Evolutionary conservation across 2,888 invertebrate species (phyloP).

Genomic region (Tachina fera): DNA sequence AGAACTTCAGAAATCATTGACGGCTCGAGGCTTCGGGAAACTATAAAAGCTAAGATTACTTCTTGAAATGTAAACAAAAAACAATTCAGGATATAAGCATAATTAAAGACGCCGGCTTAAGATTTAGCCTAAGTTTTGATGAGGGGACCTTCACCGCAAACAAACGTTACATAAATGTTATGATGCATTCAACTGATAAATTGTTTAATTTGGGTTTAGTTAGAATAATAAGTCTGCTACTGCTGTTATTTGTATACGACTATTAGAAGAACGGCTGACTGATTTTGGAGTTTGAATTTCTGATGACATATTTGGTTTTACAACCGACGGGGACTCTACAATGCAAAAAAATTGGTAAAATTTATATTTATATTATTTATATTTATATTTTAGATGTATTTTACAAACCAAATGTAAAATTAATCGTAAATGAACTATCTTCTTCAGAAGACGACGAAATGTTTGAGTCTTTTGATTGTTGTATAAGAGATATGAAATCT

Average conservation of each 20-base stretch:
- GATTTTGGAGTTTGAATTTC: neutral
- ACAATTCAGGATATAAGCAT: neutral
- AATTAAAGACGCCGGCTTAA: neutral
- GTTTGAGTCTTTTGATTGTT: too few species aligned
- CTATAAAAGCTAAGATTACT: neutral
- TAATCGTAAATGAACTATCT: too few species aligned
- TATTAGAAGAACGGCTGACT: neutral
- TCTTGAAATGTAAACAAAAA: neutral
- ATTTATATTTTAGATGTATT: too few species aligned
- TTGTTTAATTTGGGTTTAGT: slow-evolving; percentile 8
- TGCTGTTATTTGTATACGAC: slow-evolving; percentile 6
- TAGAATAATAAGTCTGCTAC: slow-evolving; percentile 12
- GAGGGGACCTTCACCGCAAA: neutral
- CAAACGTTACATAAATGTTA: neutral
- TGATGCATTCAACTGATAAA: neutral
- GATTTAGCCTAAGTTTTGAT: neutral
- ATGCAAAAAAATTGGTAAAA: too few species aligned
- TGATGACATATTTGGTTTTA: neutral
- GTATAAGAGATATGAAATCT: too few species aligned
- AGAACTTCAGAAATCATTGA: neutral
- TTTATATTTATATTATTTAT: too few species aligned
- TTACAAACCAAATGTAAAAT: too few species aligned
- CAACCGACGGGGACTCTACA: neutral
- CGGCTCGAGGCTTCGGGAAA: neutral
- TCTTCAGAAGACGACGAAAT: too few species aligned